Evolutionary conservation across 2,888 invertebrate genomes (phyloP), one percentile per base, ranked within the genome.

Genomic region (Leptopilina syphax): DNA sequence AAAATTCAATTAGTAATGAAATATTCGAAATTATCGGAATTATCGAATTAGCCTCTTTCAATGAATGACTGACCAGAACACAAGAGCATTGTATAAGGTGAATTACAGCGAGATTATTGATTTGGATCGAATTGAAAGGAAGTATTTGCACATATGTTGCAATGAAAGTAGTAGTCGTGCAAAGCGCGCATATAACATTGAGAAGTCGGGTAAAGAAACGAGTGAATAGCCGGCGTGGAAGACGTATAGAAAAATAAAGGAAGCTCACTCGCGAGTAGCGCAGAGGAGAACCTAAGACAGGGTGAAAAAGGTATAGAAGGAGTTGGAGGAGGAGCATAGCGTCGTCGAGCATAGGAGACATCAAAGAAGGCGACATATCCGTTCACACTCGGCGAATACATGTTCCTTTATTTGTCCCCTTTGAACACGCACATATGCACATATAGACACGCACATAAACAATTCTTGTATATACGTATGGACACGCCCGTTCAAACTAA

Each of bases 351-450:
- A 50, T 50, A 68, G 76, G 87, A 86, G 87, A 90, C 88, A 91
- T 91, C 90, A 91, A 91, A 91, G 90, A 87, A 88, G 81, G 89
- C 90, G 89, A 90, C 90, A 89, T 90, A 91, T 91, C 91, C 91
- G 90, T 91, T 90, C 90, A 89, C 91, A 90, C 91, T 90, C 87
- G 85, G 81, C 86, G 81, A 85, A 80, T 87, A 86, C 84, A 83
- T 76, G 83, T 82, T 81, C 77, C 76, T 83, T 82, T 83, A 83
- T 83, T 84, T 84, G 85, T 83, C 84, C 81, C 66, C 34, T 67
- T 77, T 81, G 79, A 47, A 76, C 77, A 80, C 76, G 76, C 77
- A 47, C 76, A 77, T 79, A 65, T 34, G 34, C 76, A 68, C 54
- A 50, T 47, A 76, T 18, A 60, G 67, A 77, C 70, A 78, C n/a